phyloP scores from a whole-genome alignment of 2,797 vertebrate species.

The Cossypha heuglini region DNA sequence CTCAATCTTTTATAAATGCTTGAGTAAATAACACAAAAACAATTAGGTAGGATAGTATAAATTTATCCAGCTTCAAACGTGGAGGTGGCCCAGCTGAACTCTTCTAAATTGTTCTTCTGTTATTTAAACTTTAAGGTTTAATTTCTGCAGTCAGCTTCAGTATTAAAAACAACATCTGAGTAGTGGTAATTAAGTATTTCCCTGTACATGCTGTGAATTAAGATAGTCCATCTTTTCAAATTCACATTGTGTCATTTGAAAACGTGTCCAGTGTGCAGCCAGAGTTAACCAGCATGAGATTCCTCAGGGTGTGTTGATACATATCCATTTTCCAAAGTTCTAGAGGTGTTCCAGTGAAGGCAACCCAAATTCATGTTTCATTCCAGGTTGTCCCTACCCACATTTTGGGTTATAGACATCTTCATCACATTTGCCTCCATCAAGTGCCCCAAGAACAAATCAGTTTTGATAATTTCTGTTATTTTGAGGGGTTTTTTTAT shows the following conservation, averaged over 20 bases:
- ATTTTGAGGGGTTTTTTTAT: background rate
- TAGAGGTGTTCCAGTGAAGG: background rate
- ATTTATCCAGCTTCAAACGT: background rate
- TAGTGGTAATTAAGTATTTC: background rate
- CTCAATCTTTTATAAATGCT: constrained; percentile 1
- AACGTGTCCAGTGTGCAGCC: background rate
- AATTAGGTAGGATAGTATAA: background rate
- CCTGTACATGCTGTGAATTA: background rate
- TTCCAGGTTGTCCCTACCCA: background rate
- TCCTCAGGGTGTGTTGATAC: background rate
- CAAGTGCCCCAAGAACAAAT: background rate
- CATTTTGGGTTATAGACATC: background rate
- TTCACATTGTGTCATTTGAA: background rate
- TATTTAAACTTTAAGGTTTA: background rate
- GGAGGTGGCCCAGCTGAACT: background rate
- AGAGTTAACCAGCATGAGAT: background rate
- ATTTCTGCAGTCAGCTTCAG: background rate
- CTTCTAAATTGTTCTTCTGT: background rate
- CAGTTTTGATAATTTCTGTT: background rate
- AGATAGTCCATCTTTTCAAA: background rate
- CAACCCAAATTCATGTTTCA: background rate
- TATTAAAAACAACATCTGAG: background rate
- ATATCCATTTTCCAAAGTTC: background rate
- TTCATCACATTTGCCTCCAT: background rate
- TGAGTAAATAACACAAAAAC: background rate